Base-by-base conservation (phyloP, 2,113 vertebrate species). In the Anarhynchus alexandrinus region DNA sequence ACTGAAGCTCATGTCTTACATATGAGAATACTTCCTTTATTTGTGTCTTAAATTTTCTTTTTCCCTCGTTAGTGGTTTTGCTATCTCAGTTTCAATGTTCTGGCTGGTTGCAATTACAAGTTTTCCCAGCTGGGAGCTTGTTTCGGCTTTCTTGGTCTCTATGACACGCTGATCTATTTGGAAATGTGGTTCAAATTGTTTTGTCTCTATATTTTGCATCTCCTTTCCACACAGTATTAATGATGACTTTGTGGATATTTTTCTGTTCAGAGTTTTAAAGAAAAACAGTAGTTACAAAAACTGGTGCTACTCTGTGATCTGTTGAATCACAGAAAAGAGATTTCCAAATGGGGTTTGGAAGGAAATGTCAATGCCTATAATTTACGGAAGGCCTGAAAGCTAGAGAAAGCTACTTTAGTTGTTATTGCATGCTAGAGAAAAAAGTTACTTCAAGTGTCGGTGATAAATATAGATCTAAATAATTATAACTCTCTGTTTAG, bases 41-140 rank as follows among this genome's bases (percentile, higher is more conserved):
- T 97, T 97, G 90, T 96, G 88, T 96, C 94, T 90, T 97, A 95
- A 96, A 96, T 97, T 98, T 97, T 97, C 71, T 95, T 96, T 97
- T 90, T 78, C 94, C 93, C 94, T 97, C 97, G 89, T 97, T 97
- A 97, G 96, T 95, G 78, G 93, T 95, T 98, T 98, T 97, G 57
- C 94, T 97, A 86, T 98, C 95, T 98, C 92, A 93, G 88, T 98
- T 97, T 96, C 98, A 97, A 59, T 97, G 95, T 96, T 98, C 94
- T 97, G 96, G 81, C 91, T 98, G 95, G 91, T 94, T 98, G 97
- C 97, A 98, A 98, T 98, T 98, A 96, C 96, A 98, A 95, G 86
- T 95, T 97, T 98, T 97, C 97, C 96, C 97, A 97, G 84, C 95
- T 98, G 97, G 96, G 93, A 98, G 34, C 85, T 97, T 97, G 86